These are phyloP conservation scores for Andrena bicolor DNA, from an alignment of 2,888 invertebrate genomes.

Conservation along the genomic window DNA sequence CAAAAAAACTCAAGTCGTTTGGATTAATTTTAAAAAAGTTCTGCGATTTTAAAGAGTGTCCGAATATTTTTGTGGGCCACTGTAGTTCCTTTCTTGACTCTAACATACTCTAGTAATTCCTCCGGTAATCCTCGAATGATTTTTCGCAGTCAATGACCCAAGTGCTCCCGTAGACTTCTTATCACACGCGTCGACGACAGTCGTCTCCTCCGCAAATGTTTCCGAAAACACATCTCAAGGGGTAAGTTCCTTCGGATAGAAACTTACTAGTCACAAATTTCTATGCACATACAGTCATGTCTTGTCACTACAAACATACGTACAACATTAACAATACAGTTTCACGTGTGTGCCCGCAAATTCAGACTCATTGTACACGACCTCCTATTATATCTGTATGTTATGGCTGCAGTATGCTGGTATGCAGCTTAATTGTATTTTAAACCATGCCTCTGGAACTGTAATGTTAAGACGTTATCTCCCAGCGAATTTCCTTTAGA, in stretches of 20 bases:
- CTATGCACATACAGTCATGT: conserved; percentile 32
- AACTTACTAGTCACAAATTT: conserved; percentile 6
- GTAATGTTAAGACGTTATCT: conserved; percentile 67
- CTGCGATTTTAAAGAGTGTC: too few relatives aligned
- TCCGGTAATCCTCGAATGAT: background rate
- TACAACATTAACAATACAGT: conserved; percentile 74
- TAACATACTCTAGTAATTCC: background rate
- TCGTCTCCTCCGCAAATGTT: conserved; percentile 69
- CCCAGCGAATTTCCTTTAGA: conserved; percentile 23
- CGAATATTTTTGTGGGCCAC: too few relatives aligned
- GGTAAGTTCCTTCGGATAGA: conserved; percentile 77
- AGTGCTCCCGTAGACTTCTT: conserved; percentile 87
- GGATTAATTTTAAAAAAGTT: too few relatives aligned
- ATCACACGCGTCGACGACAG: conserved; percentile 83
- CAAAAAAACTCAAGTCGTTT: too few relatives aligned
- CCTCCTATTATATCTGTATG: conserved; percentile 52
- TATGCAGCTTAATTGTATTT: conserved; percentile 71
- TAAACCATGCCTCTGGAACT: conserved; percentile 66
- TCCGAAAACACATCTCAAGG: conserved; percentile 78
- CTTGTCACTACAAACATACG: conserved; percentile 51
- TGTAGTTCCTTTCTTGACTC: background rate
- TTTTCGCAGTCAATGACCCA: conserved; percentile 85
- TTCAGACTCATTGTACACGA: conserved; percentile 48
- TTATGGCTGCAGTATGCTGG: conserved; percentile 75
- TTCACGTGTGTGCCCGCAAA: conserved; percentile 58